Conservation (phyloP, 2,797 vertebrate species). For the Cyprinodon diabolis region DNA sequence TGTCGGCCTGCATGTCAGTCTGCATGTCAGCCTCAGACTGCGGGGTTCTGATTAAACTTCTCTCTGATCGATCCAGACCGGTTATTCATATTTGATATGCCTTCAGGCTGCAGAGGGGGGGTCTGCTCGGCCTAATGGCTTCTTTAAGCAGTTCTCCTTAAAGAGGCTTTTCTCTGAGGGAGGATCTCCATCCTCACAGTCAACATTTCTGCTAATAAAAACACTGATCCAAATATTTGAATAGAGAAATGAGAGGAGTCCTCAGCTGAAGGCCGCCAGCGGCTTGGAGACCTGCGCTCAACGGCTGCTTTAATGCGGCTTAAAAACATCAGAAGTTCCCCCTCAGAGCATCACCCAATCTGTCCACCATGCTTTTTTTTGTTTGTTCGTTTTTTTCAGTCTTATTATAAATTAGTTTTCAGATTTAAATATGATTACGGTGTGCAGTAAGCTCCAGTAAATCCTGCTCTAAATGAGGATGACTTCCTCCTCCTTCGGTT, state of each 20-base stretch:
- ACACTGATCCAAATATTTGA: neutral
- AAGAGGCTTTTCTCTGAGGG: slow-evolving; percentile 53
- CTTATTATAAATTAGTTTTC: neutral
- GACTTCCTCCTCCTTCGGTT: slow-evolving; percentile 49
- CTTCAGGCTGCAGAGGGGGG: slow-evolving; percentile 66
- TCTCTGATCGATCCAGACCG: slow-evolving; percentile 71
- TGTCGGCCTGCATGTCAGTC: slow-evolving; percentile 49
- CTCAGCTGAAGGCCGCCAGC: neutral
- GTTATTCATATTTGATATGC: slow-evolving; percentile 84
- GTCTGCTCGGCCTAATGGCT: slow-evolving; percentile 73
- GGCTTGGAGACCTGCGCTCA: neutral
- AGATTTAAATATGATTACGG: neutral
- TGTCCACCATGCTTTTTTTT: no score
- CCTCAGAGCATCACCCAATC: neutral
- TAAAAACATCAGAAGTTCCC: neutral
- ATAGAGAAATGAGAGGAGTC: neutral
- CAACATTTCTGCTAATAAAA: no score
- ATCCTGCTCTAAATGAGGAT: slow-evolving; percentile 42
- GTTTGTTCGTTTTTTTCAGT: neutral
- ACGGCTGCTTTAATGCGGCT: neutral
- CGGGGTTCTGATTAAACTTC: slow-evolving; percentile 78
- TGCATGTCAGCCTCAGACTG: slow-evolving; percentile 52
- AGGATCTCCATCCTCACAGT: neutral
- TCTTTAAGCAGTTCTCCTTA: slow-evolving; percentile 43
- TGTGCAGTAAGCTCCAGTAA: slow-evolving; percentile 11